Evolutionary conservation across 2,797 vertebrate species (phyloP).

Genomic region (Xiphorhynchus erythropygius): DNA sequence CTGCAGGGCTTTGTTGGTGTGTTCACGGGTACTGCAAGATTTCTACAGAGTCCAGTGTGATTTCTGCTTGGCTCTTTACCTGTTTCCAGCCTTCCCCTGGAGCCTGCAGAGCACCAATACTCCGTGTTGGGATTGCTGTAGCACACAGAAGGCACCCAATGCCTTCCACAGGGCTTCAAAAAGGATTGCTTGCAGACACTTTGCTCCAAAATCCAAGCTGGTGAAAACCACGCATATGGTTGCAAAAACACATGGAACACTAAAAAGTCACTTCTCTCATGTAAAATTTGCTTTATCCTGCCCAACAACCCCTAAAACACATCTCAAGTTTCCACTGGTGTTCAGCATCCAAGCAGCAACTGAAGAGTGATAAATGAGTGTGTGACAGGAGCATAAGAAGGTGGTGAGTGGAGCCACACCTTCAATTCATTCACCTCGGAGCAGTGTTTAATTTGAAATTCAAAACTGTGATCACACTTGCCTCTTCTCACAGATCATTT

Average conservation of each 20-base stretch:
- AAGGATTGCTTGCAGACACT: background rate
- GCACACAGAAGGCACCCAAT: background rate
- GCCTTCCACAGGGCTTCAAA: background rate
- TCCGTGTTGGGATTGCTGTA: accelerated
- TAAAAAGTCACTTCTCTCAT: background rate
- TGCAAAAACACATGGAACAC: accelerated
- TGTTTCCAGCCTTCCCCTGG: background rate
- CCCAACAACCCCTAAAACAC: accelerated
- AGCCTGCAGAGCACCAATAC: background rate
- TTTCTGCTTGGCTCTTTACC: background rate
- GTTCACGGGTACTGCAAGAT: background rate
- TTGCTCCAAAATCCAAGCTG: background rate
- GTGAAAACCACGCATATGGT: accelerated
- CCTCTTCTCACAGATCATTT: background rate
- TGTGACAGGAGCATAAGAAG: background rate
- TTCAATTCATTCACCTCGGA: background rate
- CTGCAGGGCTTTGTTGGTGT: background rate
- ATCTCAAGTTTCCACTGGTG: background rate
- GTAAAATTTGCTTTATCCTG: background rate
- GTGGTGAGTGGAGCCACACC: background rate
- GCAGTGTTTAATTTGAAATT: background rate
- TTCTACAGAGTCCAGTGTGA: background rate
- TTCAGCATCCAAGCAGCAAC: background rate
- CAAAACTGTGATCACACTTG: background rate
- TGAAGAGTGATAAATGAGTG: background rate